Evolutionary conservation across 1,140 invertebrate genomes (phyloP).

Genomic region (Diabrotica virgifera): DNA sequence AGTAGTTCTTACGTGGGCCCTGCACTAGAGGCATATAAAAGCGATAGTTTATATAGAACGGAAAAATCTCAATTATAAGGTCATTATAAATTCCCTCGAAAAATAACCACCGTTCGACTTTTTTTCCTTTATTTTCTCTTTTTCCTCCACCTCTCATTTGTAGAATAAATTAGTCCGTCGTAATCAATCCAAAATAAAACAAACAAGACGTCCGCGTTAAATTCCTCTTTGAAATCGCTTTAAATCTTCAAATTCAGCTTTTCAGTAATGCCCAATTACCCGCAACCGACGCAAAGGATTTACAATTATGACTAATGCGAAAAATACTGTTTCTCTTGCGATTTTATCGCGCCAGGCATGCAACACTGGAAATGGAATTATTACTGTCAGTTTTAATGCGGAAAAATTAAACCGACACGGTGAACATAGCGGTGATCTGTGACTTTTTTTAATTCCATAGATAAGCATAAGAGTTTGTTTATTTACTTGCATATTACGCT

Average conservation of each 20-base stretch:
- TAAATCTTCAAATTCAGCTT: slow-evolving; percentile 9
- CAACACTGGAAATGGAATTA: slow-evolving; percentile 11
- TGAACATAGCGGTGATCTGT: no score
- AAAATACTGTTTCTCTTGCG: slow-evolving; percentile 16
- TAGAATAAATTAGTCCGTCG: slow-evolving; percentile 5
- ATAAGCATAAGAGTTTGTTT: no score
- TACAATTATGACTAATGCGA: slow-evolving; percentile 16
- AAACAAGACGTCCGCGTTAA: not conserved
- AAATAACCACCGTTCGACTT: not conserved
- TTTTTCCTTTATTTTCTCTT: not conserved
- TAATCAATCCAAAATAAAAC: not conserved
- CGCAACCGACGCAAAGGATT: slow-evolving; percentile 10
- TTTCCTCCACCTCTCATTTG: not conserved
- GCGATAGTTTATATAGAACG: no score
- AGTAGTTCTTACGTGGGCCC: no score
- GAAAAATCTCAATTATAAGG: no score
- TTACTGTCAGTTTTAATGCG: slow-evolving; percentile 5
- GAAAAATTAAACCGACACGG: no score
- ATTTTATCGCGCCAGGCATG: slow-evolving; percentile 17
- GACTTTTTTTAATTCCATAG: no score
- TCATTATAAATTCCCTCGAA: not conserved
- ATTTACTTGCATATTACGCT: no score
- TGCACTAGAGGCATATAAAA: no score
- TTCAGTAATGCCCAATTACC: slow-evolving; percentile 5
- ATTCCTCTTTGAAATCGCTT: not conserved